Conservation (phyloP, 2,888 invertebrate genomes). For the Julus scanicus region DNA sequence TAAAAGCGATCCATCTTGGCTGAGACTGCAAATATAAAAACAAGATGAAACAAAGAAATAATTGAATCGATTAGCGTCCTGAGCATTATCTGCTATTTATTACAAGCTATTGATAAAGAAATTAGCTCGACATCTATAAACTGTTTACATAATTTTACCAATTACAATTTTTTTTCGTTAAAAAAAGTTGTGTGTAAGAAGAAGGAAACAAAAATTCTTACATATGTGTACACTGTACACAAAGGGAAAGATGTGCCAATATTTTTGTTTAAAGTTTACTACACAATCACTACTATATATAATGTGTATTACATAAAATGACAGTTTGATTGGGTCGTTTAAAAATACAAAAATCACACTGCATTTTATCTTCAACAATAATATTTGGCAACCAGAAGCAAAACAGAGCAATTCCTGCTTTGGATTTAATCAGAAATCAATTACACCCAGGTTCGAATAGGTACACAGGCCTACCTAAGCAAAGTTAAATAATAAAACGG, state of each 20-base stretch:
- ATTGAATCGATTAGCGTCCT: slow-evolving; percentile 22
- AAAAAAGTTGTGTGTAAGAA: slow-evolving; percentile 29
- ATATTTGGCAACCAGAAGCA: slow-evolving; percentile 33
- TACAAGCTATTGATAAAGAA: slow-evolving; percentile 44
- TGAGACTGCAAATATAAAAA: neutral
- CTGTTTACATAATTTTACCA: slow-evolving; percentile 27
- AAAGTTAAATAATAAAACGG: slow-evolving; percentile 14
- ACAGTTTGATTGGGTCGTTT: slow-evolving; percentile 33
- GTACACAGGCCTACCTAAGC: slow-evolving; percentile 21
- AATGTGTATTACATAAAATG: slow-evolving; percentile 26
- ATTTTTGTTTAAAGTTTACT: slow-evolving; percentile 38
- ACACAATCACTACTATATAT: slow-evolving; percentile 28
- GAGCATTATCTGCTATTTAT: slow-evolving; percentile 48
- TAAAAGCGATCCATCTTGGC: no score
- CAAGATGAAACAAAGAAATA: neutral
- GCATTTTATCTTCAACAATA: slow-evolving; percentile 33
- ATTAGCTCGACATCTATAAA: slow-evolving; percentile 28
- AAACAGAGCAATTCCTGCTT: slow-evolving; percentile 1
- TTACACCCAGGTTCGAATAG: slow-evolving; percentile 21
- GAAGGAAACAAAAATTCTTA: slow-evolving; percentile 49
- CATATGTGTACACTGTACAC: slow-evolving; percentile 51
- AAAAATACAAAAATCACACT: slow-evolving; percentile 28
- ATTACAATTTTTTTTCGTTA: slow-evolving; percentile 33
- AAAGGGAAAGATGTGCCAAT: slow-evolving; percentile 46
- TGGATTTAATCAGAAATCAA: slow-evolving; percentile 3